Conservation (phyloP, 2,113 vertebrate species). For the Crypturellus undulatus region DNA sequence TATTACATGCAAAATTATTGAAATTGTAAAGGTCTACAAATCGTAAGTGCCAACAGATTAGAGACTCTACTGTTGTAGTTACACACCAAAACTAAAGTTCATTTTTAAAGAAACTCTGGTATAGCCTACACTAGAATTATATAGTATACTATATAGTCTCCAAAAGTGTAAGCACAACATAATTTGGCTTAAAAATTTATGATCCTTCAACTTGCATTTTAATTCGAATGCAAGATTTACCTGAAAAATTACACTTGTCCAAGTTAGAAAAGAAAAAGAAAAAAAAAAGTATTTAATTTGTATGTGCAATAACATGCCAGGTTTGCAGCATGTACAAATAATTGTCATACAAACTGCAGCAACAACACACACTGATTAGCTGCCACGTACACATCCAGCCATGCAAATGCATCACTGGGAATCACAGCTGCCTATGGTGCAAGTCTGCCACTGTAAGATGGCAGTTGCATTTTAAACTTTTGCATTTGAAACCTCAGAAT, state of each 20-base stretch:
- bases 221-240: not conserved
- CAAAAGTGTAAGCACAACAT: not conserved
- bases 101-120: not conserved
- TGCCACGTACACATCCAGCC: not conserved
- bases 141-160: not conserved
- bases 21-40: constrained; percentile 38
- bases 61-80: not conserved
- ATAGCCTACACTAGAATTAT: not conserved
- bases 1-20: constrained; percentile 49
- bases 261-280: not conserved
- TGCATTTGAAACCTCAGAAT: not conserved
- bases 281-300: not conserved
- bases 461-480: not conserved
- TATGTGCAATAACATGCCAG: not conserved
- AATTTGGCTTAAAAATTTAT: not conserved
- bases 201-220: not conserved
- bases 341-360: not conserved
- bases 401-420: rapidly evolving
- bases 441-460: not conserved
- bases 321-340: not conserved
- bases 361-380: not conserved
- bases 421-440: not conserved
- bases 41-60: constrained; percentile 17
- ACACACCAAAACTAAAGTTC: not conserved
- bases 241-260: not conserved